Conservation (phyloP, 2,888 invertebrate species). For the Orgyia antiqua region DNA sequence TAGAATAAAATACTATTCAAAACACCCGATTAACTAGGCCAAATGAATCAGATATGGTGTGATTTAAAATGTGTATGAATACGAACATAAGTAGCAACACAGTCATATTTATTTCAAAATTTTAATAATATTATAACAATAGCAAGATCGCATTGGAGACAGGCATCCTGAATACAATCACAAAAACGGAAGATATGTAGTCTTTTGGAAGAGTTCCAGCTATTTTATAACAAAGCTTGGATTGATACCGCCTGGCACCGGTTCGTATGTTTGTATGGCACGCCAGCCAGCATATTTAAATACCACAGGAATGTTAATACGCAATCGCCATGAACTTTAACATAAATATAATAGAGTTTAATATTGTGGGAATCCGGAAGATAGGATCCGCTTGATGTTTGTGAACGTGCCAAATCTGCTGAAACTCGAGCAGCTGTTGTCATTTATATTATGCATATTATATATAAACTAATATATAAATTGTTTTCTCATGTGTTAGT, state of each 20-base stretch:
- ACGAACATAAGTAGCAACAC: too few relatives aligned
- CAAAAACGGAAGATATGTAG: conserved; percentile 27
- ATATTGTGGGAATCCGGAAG: conserved; percentile 13
- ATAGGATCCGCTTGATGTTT: conserved; percentile 11
- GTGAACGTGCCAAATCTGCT: conserved; percentile 35
- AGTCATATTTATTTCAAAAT: too few relatives aligned
- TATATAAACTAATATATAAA: conserved; percentile 16
- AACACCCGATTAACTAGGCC: too few relatives aligned
- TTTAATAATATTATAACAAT: too few relatives aligned
- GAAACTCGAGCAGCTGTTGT: conserved; percentile 25
- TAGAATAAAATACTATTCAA: too few relatives aligned
- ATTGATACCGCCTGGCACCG: conserved; percentile 46
- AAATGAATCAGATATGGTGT: too few relatives aligned
- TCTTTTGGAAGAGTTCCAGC: conserved; percentile 45
- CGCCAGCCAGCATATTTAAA: conserved; percentile 31
- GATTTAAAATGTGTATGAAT: too few relatives aligned
- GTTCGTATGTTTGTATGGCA: conserved; percentile 27
- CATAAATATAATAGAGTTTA: conserved; percentile 20
- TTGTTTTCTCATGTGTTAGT: conserved; percentile 10
- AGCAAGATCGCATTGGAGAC: neutral
- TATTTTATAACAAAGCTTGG: conserved; percentile 42
- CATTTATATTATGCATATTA: conserved; percentile 12
- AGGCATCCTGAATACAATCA: conserved; percentile 6
- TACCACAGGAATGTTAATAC: conserved; percentile 11
- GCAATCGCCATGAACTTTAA: conserved; percentile 22